Base-by-base conservation (phyloP, 35 echinoderm and acorn worm genomes). In the Lytechinus variegatus region DNA sequence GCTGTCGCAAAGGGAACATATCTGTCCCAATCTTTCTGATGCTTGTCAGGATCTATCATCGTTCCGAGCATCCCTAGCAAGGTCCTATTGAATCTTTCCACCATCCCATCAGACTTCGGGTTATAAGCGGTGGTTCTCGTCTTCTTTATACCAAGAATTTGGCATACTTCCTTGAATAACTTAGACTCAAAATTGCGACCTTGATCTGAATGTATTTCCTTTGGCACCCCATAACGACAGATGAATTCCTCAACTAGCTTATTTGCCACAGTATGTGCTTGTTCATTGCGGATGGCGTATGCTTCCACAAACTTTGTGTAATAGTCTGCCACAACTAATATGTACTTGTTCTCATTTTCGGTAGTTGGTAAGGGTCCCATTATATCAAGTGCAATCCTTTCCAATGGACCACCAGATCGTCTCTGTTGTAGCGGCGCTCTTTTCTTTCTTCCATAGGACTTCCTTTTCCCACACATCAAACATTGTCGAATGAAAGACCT, bases 241-340 rank as follows among this genome's bases (percentile, higher is more conserved):
- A 96, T 92, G 53, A 95, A 97, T 58, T 95, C 16, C 89, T 95
- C 87, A 9, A 96, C 95, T 44, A 97, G 27, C 21, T 95, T 95
- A 44, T 9, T 29, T 11, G 97, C 97, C 3, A 97, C 94, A 8
- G 97, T 96, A 27, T 12, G 52, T 33, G 95, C 97, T 33, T 92
- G 28, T 94, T 96, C 89, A 91, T 96, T 52, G 2, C 86, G 94
- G 52, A 97, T 95, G 29, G 94, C 33, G 27, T 95, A 93, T 10
- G 96, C 95, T 55, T 96, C 95, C 5, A 87, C 94, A 96, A 96
- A 97, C 21, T 97, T 97, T 54, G 87, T 91, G 29, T 96, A 97
- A 52, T 95, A 96, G 79, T 96, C 72, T 9, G 33, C 94, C 24
- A 95, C 71, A 44, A 98, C 96, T 51, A 97, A 89, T n/a, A 96